These are phyloP conservation scores for Ctenomys sociabilis DNA, from an alignment of 2,113 vertebrate genomes.

Conservation along the genomic window DNA sequence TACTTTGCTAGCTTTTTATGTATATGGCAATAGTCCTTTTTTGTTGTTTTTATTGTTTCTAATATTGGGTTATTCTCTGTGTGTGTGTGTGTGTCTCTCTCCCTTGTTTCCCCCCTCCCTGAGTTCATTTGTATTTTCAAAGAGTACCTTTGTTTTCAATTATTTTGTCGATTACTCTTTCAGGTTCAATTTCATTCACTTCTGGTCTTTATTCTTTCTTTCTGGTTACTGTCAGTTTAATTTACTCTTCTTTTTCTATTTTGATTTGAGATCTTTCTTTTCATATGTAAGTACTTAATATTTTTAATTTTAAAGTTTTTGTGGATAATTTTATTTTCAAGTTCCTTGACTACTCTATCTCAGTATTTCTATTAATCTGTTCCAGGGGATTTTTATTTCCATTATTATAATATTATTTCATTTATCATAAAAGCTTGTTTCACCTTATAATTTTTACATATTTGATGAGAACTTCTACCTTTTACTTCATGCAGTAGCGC, in stretches of 20 bases:
- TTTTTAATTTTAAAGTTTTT: not conserved
- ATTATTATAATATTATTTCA: not conserved
- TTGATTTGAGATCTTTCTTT: not conserved
- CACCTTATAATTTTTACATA: not conserved
- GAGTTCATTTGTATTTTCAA: no score
- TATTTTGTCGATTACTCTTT: no score
- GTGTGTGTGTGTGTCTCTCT: not conserved
- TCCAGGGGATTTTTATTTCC: not conserved
- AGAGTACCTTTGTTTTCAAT: no score
- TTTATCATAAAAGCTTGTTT: not conserved
- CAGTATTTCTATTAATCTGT: not conserved
- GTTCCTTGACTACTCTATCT: not conserved
- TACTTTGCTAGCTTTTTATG: no score
- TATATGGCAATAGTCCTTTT: not conserved
- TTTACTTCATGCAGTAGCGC: not conserved
- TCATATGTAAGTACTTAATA: not conserved
- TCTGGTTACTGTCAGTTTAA: no score
- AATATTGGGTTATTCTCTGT: not conserved
- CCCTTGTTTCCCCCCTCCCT: no score
- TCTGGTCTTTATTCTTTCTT: no score
- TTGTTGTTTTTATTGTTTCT: not conserved
- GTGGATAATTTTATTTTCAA: not conserved
- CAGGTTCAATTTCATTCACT: no score
- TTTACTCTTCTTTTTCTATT: no score
- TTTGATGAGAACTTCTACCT: not conserved